phyloP scores from a whole-genome alignment of 2,888 invertebrate genomes.

The Caenorhabditis sp. region DNA sequence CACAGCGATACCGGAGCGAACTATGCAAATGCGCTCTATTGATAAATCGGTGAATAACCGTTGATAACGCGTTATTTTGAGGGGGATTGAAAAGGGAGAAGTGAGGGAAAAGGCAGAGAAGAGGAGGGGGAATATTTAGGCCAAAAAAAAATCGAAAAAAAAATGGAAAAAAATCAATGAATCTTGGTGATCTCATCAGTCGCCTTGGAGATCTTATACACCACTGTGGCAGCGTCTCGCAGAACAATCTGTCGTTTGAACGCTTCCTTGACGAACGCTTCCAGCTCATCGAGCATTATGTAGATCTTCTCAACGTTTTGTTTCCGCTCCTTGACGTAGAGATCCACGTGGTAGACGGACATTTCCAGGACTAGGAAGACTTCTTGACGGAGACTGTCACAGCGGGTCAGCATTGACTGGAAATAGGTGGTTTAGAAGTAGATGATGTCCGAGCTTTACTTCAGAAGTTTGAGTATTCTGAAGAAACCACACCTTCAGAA shows the following conservation, averaged over 20 bases:
- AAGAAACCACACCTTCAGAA: too few relatives aligned
- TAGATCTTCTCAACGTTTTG: not conserved
- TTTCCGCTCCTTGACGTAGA: not conserved
- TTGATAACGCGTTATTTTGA: too few relatives aligned
- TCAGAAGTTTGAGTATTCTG: too few relatives aligned
- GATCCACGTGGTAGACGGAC: constrained; percentile 1
- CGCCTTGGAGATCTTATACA: not conserved
- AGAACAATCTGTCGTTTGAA: not conserved
- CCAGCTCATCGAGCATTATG: not conserved
- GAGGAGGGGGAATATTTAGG: too few relatives aligned
- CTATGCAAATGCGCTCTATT: constrained; percentile 20
- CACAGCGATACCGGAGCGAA: not conserved
- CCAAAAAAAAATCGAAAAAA: not conserved
- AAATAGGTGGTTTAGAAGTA: not conserved
- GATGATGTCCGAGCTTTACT: too few relatives aligned
- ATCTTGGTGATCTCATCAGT: not conserved
- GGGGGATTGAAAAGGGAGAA: too few relatives aligned
- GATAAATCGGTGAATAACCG: not conserved
- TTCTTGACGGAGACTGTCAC: not conserved
- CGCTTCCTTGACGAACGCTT: not conserved
- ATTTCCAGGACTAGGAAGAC: not conserved
- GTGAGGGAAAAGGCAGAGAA: too few relatives aligned
- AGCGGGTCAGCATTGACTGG: not conserved
- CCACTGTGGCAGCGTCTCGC: not conserved
- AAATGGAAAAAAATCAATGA: not conserved